Percentiles rank a stretch among this genome's conserved stretches.
Conservation (phyloP, 2,888 invertebrate species). For the Hemistola chrysoprasaria region DNA sequence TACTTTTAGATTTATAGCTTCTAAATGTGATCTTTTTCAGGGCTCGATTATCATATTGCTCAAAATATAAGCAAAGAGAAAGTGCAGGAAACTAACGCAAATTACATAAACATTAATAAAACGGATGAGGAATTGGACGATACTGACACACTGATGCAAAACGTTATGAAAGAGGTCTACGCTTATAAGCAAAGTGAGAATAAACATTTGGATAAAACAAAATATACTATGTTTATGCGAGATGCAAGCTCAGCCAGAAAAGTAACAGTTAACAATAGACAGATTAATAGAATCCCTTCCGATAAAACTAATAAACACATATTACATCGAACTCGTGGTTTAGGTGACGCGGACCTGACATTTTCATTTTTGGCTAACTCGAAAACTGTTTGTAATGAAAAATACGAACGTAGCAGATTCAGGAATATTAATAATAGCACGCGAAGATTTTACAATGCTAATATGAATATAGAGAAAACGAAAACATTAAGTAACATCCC, state of each 20-base stretch:
- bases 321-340: constrained; percentile 2
- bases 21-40: too few species aligned
- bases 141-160: constrained; percentile 46
- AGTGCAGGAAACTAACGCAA: not conserved
- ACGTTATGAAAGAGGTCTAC: constrained; percentile 51
- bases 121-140: constrained; percentile 29
- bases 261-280: too few species aligned
- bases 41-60: too few species aligned
- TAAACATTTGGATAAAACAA: constrained; percentile 15
- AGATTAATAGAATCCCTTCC: too few species aligned
- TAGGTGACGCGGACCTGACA: constrained; percentile 35
- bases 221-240: not conserved
- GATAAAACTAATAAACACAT: constrained; percentile 9
- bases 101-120: constrained; percentile 3
- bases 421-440: constrained; percentile 1
- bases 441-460: constrained; percentile 1
- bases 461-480: constrained; percentile 1
- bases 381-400: constrained; percentile 12
- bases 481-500: constrained; percentile 2
- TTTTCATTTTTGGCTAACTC: constrained; percentile 43
- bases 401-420: not conserved
- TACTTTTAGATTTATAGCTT: too few species aligned
- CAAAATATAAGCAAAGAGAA: not conserved
- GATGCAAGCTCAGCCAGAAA: too few species aligned
- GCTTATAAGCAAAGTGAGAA: constrained; percentile 34